Evolutionary conservation across 2,113 vertebrate genomes (phyloP).

Genomic region (Lepus europaeus): DNA sequence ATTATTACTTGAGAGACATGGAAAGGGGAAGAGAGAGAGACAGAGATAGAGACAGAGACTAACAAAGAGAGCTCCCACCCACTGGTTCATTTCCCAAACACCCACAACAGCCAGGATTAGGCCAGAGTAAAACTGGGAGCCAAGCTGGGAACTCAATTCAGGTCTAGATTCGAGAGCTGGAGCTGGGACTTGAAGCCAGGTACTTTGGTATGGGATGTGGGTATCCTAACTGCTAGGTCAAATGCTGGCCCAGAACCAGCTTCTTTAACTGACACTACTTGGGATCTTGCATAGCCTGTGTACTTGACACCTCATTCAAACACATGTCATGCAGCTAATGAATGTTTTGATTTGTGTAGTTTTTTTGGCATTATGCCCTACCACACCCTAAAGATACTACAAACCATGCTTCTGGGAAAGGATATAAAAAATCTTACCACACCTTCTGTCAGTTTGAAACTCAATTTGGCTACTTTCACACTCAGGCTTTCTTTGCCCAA

Average conservation of each 20-base stretch:
- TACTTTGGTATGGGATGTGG: too few relatives aligned
- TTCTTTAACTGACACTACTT: not conserved
- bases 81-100: too few relatives aligned
- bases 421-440: not conserved
- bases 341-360: constrained; percentile 19
- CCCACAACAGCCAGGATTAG: too few relatives aligned
- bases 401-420: constrained; percentile 1
- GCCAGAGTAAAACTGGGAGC: too few relatives aligned
- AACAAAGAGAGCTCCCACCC: too few relatives aligned
- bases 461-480: constrained; percentile 52
- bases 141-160: too few relatives aligned
- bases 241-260: not conserved
- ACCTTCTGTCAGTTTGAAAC: not conserved
- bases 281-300: not conserved
- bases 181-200: too few relatives aligned
- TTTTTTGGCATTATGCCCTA: not conserved
- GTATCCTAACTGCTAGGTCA: too few relatives aligned
- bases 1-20: too few relatives aligned
- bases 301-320: not conserved
- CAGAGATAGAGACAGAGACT: too few relatives aligned
- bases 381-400: not conserved
- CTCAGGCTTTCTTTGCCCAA: not conserved
- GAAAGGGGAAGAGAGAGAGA: too few relatives aligned
- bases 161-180: too few relatives aligned
- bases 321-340: not conserved